Evolutionary conservation across 2,113 vertebrate genomes (phyloP), one percentile per base, ranked within the genome.

Genomic region (Myrmophylax atrothorax): DNA sequence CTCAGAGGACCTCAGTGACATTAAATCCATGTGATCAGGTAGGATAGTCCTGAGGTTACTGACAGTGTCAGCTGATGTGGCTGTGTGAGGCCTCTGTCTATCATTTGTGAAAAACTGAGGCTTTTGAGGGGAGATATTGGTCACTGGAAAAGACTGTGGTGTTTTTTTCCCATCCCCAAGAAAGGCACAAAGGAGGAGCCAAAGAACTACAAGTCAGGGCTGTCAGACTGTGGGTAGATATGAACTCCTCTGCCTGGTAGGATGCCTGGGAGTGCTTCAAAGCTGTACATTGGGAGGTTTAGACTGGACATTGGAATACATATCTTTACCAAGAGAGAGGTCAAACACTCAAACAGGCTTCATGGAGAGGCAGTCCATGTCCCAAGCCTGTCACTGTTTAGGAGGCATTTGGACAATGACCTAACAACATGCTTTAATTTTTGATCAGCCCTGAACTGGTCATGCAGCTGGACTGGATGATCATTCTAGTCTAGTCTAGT

Each of bases 1-100:
- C 25, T 63, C 28, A 37, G 29, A 49, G 15, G 12, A 47, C 4
- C 35, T 62, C 0, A 0, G 5, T 26, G 14, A 2, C 47, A 5
- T 50, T 18, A 46, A 37, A 46, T 50, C 33, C 23, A 18, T 0
- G 0, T 9, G 20, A 49, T 12, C 25, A 46, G 35, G 10, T 4
- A 44, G 10, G 35, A 50, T 5, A 16, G 22, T 6, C 23, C 6
- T 20, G 28, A 75, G 10, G 23, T 55, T 47, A 20, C 3, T 46
- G 20, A 69, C 62, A 78, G 10, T 25, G 10, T 29, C 63, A 72
- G 9, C 33, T 59, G 56, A 42, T 50, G 35, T 24, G 25, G 5
- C 56, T 85, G 70, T 15, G 3, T 50, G 58, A 90, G 35, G 24
- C 2, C 9, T 59, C 33, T 78, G 16, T 25, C 85, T 15, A 2